Conservation (phyloP, 2,888 invertebrate species). For the Seladonia tumulorum region DNA sequence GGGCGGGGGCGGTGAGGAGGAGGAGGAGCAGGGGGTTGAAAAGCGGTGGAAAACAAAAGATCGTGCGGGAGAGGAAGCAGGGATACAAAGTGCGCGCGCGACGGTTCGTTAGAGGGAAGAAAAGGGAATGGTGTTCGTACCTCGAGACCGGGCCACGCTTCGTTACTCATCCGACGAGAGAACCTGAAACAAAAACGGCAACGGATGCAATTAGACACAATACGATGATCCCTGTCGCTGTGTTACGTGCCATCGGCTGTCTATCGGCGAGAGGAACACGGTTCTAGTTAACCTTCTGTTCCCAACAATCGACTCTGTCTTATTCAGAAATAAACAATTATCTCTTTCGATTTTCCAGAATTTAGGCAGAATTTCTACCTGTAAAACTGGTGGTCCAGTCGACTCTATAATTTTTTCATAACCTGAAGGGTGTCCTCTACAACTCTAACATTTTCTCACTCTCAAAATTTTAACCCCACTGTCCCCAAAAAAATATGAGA, state of each 20-base stretch:
- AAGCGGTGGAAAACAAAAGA: constrained; percentile 23
- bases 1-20: background rate
- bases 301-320: background rate
- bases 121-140: constrained; percentile 40
- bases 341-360: background rate
- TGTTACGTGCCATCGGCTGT: constrained; percentile 3
- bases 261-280: background rate
- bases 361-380: no score
- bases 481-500: no score
- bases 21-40: background rate
- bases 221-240: constrained; percentile 19
- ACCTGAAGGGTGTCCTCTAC: no score
- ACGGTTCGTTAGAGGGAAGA: constrained; percentile 60
- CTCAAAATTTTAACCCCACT: no score
- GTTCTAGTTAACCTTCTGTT: background rate
- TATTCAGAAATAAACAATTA: background rate
- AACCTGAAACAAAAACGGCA: constrained; percentile 63
- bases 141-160: constrained; percentile 57
- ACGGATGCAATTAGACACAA: constrained; percentile 62
- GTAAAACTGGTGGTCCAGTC: no score
- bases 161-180: constrained; percentile 60
- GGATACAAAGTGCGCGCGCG: constrained; percentile 46
- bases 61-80: constrained; percentile 21
- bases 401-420: no score
- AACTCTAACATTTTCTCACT: no score